Evolutionary conservation across 2,797 vertebrate species (phyloP).

Genomic region (Malacoctenus gilli): DNA sequence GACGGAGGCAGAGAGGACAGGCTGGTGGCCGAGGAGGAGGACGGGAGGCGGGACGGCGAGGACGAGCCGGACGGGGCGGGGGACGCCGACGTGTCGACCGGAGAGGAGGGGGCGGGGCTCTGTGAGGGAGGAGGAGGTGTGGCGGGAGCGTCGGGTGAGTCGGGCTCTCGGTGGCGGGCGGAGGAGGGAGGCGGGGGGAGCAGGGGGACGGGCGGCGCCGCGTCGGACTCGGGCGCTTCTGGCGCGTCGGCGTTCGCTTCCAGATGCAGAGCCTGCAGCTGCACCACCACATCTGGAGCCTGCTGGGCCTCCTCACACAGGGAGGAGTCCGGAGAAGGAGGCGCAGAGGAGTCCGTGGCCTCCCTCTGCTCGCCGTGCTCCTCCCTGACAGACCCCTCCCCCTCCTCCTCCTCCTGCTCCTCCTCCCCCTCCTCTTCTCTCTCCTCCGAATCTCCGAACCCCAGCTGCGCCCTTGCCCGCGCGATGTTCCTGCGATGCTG

Average conservation of each 20-base stretch:
- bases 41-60: not conserved
- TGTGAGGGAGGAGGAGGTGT: conserved; percentile 27
- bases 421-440: conserved; percentile 44
- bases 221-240: conserved; percentile 10
- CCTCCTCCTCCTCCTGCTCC: conserved; percentile 46
- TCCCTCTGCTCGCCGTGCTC: conserved; percentile 50
- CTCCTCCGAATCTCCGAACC: conserved; percentile 82
- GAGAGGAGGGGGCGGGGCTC: conserved; percentile 5
- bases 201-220: conserved; percentile 38
- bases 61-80: conserved; percentile 33
- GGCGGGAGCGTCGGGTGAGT: conserved; percentile 62
- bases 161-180: conserved; percentile 50
- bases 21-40: conserved; percentile 20
- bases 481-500: conserved; percentile 88
- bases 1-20: conserved; percentile 11
- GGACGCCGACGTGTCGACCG: not conserved
- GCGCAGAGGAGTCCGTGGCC: conserved; percentile 20
- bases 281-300: conserved; percentile 80
- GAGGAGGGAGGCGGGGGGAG: conserved; percentile 45
- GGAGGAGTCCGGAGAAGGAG: conserved; percentile 32
- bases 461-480: conserved; percentile 85
- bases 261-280: conserved; percentile 85
- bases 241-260: conserved; percentile 28
- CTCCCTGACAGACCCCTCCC: conserved; percentile 53
- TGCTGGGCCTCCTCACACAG: conserved; percentile 31